Percentiles rank a stretch among this genome's conserved stretches.
phyloP scores from a whole-genome alignment of 35 echinoderm and acorn worm species.

The Heliocidaris tuberculata region DNA sequence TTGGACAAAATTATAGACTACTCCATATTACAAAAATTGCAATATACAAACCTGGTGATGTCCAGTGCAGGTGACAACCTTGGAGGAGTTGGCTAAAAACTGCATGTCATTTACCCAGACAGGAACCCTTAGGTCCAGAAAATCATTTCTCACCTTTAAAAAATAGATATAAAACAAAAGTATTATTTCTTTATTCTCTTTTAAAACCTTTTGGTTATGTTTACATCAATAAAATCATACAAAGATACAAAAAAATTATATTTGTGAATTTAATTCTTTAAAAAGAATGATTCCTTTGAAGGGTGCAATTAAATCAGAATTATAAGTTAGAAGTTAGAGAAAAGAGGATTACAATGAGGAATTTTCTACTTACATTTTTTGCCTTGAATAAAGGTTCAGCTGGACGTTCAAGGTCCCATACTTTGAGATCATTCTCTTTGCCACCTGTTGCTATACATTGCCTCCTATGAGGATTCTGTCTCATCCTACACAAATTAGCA shows the following conservation, averaged over 20 bases:
- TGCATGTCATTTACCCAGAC: conserved; percentile 89
- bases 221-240: background rate
- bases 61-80: conserved; percentile 90
- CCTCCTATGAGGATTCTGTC: conserved; percentile 55
- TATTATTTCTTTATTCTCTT: background rate
- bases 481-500: conserved; percentile 70
- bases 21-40: background rate
- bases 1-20: background rate
- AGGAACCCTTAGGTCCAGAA: conserved; percentile 91
- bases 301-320: background rate
- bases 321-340: background rate
- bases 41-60: conserved; percentile 76
- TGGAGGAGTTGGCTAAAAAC: conserved; percentile 73
- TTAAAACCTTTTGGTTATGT: background rate
- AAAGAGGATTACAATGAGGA: background rate
- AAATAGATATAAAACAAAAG: background rate
- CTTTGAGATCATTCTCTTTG: conserved; percentile 93
- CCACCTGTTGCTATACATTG: conserved; percentile 92
- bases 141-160: conserved; percentile 86
- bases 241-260: background rate
- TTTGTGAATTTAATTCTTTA: background rate
- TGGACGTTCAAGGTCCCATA: conserved; percentile 80
- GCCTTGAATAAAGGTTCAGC: conserved; percentile 81
- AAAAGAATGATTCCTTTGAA: background rate
- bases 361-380: conserved; percentile 85